These are phyloP conservation scores for Drosophila mimetica DNA, from an alignment of 2,888 invertebrate genomes.

Conservation along the genomic window DNA sequence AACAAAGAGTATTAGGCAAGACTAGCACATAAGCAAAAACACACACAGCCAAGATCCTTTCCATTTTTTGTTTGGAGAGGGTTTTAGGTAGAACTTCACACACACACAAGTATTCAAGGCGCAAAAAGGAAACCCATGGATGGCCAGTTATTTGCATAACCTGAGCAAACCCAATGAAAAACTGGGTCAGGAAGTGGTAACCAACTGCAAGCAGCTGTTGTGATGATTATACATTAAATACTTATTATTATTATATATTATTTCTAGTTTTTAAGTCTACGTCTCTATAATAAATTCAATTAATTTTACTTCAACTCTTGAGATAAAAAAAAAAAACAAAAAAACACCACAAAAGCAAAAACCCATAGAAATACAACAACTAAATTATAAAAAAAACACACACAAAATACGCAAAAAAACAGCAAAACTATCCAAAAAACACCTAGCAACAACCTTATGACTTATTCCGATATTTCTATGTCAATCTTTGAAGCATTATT, in stretches of 20 bases:
- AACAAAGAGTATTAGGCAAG: constrained; percentile 4
- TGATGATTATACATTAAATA: background rate
- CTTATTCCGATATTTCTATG: constrained; percentile 45
- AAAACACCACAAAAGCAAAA: constrained; percentile 39
- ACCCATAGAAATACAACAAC: constrained; percentile 22
- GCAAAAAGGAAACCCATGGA: constrained; percentile 9
- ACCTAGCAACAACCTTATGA: constrained; percentile 37
- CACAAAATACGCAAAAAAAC: constrained; percentile 31
- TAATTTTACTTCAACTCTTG: constrained; percentile 78
- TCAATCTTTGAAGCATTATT: constrained; percentile 83
- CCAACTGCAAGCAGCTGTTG: constrained; percentile 28
- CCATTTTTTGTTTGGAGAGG: constrained; percentile 13
- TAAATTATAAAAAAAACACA: constrained; percentile 36
- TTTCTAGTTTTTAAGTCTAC: constrained; percentile 18
- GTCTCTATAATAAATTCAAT: constrained; percentile 84
- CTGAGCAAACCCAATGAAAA: constrained; percentile 67
- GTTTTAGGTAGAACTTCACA: constrained; percentile 60
- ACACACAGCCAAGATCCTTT: constrained; percentile 3
- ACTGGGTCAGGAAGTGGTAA: constrained; percentile 3
- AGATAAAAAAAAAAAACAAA: constrained; percentile 41
- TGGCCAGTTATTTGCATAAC: constrained; percentile 66
- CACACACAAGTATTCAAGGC: background rate
- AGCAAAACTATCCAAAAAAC: constrained; percentile 17
- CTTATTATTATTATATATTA: background rate
- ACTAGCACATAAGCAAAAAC: constrained; percentile 5